Evolutionary conservation across 2,113 vertebrate genomes (phyloP), one percentile per base, ranked within the genome.

Genomic region (Corythornis cristatus): DNA sequence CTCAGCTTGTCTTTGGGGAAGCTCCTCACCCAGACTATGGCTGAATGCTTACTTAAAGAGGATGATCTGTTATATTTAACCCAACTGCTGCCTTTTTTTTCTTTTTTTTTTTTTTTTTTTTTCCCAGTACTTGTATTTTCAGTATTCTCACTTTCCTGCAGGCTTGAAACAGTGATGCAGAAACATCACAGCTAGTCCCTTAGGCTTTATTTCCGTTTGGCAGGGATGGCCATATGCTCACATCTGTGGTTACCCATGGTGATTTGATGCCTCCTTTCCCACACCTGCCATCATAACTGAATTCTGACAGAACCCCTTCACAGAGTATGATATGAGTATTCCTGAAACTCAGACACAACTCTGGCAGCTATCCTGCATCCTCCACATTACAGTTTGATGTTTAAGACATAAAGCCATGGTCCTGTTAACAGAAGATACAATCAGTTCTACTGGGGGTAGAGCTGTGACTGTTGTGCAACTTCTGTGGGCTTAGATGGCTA

Each of bases 271-370:
- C 26, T 76, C n/a, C 54, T 42, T 65, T 72, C 21, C 57, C 26
- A 31, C 0, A 0, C 37, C 50, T 56, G 6, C 37, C 22, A 8
- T 20, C 1, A 45, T 35, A 33, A 23, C 16, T 15, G 22, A 58
- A 7, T 40, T 68, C 31, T 3, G 31, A 45, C 40, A 76, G 9
- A 4, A 46, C 29, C 19, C 9, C 40, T 7, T 13, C n/a, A 3
- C 15, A 1, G 29, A 57, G 29, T 21, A 60, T 18, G 71, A 61
- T 3, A 0, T n/a, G 25, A 40, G n/a, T 20, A 6, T 35, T 48
- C 12, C 4, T 42, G 61, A 79, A 48, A 42, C 22, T 37, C 42
- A 51, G n/a, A 31, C 9, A 3, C 1, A 3, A 35, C 8, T 33
- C 15, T 48, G 4, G 1, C 18, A 9, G 37, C 51, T 26, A 5